Percentiles rank a stretch among this genome's conserved stretches.
These are phyloP conservation scores for Brachionus calyciflorus DNA, from an alignment of 1,140 invertebrate species.

Conservation along the genomic window DNA sequence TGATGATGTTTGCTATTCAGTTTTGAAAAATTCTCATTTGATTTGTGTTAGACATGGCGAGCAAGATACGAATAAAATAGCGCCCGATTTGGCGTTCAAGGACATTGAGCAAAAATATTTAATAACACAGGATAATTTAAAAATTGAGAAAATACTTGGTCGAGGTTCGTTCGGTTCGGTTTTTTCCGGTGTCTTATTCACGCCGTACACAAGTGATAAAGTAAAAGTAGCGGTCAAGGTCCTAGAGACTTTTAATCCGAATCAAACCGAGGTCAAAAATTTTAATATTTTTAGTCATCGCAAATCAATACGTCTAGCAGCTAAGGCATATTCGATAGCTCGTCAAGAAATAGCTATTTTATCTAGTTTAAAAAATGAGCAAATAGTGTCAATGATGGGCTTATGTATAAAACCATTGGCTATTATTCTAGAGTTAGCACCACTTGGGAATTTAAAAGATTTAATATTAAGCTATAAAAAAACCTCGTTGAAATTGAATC, in stretches of 20 bases:
- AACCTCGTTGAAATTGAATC: background rate
- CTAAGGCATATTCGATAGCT: constrained; percentile 32
- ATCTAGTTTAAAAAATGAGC: constrained; percentile 10
- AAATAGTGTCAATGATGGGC: constrained; percentile 28
- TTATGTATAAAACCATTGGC: constrained; percentile 29
- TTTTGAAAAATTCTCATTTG: constrained; percentile 32
- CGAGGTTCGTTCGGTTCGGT: constrained; percentile 96
- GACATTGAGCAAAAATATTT: constrained; percentile 67
- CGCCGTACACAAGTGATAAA: constrained; percentile 57
- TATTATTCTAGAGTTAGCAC: constrained; percentile 44
- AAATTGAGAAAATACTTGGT: constrained; percentile 75
- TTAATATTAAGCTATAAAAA: background rate
- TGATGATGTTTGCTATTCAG: constrained; percentile 41
- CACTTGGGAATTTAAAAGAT: constrained; percentile 35
- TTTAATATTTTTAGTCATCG: constrained; percentile 18
- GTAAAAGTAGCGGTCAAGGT: constrained; percentile 22
- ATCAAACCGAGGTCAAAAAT: background rate
- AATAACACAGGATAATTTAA: constrained; percentile 71
- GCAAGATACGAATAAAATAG: background rate
- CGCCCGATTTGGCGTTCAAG: constrained; percentile 26
- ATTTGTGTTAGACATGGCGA: constrained; percentile 42
- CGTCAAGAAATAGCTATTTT: constrained; percentile 46
- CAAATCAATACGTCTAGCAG: constrained; percentile 23
- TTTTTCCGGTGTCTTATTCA: constrained; percentile 74
- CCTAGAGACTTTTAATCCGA: constrained; percentile 13